Evolutionary conservation across 1,140 invertebrate genomes (phyloP).

Genomic region (Acyrthosiphon pisum): DNA sequence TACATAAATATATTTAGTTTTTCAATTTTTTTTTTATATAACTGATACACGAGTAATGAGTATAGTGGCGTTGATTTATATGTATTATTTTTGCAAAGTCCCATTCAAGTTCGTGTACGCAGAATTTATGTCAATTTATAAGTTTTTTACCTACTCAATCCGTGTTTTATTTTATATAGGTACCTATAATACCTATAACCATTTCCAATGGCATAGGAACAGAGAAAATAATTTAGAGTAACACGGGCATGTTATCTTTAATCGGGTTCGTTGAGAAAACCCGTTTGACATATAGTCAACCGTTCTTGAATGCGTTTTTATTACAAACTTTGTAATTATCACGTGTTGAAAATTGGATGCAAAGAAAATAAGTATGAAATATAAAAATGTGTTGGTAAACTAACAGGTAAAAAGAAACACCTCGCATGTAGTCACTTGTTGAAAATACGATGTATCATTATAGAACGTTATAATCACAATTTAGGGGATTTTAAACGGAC

Average conservation of each 20-base stretch:
- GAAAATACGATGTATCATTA: background rate
- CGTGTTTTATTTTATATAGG: background rate
- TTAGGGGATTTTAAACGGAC: background rate
- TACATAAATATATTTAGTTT: background rate
- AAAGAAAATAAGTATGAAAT: background rate
- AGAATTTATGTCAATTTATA: conserved; percentile 9
- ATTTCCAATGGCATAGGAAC: background rate
- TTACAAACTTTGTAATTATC: no score
- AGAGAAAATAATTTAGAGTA: background rate
- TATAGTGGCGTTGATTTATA: background rate
- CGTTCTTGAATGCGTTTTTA: background rate
- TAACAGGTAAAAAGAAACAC: background rate
- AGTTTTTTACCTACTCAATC: background rate
- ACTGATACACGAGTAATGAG: background rate
- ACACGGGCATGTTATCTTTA: background rate
- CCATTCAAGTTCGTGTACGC: background rate
- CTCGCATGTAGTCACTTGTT: background rate
- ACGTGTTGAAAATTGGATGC: background rate
- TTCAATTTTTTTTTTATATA: background rate
- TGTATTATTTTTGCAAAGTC: background rate
- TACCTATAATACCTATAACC: background rate
- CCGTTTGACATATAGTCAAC: background rate
- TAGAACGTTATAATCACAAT: background rate
- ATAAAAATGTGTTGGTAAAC: background rate
- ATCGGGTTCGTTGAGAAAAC: background rate